Evolutionary conservation across 2,113 vertebrate genomes (phyloP).

Genomic region (Dendropsophus ebraccatus): DNA sequence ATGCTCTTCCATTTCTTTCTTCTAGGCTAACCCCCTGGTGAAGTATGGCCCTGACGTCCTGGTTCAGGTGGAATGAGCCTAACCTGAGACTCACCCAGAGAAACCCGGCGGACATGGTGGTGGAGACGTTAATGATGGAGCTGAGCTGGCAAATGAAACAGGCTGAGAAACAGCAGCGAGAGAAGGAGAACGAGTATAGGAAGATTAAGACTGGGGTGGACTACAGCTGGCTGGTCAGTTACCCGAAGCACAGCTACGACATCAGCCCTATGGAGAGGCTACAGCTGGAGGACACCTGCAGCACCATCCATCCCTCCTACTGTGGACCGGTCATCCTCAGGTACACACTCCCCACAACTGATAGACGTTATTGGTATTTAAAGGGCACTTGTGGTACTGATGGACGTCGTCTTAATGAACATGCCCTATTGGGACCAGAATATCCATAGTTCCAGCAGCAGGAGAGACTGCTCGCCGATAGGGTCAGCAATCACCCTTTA

Average conservation of each 20-base stretch:
- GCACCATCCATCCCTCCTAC: conserved; percentile 87
- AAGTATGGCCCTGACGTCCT: conserved; percentile 81
- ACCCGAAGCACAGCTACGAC: conserved; percentile 78
- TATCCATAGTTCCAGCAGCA: too few species aligned
- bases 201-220: conserved; percentile 88
- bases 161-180: conserved; percentile 84
- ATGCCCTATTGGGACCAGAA: too few species aligned
- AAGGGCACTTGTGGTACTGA: not conserved
- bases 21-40: conserved; percentile 38
- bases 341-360: conserved; percentile 66
- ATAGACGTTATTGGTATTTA: not conserved
- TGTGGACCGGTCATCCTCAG: conserved; percentile 91
- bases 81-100: conserved; percentile 73
- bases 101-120: conserved; percentile 85
- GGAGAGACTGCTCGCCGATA: too few species aligned
- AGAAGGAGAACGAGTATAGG: conserved; percentile 79
- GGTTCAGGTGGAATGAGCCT: conserved; percentile 87
- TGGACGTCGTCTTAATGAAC: too few species aligned
- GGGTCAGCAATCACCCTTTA: too few species aligned
- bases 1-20: not conserved
- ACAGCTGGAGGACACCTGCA: conserved; percentile 89
- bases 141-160: conserved; percentile 91
- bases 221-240: conserved; percentile 93
- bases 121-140: conserved; percentile 95
- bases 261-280: conserved; percentile 86